Evolutionary conservation across 2,113 vertebrate genomes (phyloP), one percentile per base, ranked within the genome.

Genomic region (Prinia subflava): DNA sequence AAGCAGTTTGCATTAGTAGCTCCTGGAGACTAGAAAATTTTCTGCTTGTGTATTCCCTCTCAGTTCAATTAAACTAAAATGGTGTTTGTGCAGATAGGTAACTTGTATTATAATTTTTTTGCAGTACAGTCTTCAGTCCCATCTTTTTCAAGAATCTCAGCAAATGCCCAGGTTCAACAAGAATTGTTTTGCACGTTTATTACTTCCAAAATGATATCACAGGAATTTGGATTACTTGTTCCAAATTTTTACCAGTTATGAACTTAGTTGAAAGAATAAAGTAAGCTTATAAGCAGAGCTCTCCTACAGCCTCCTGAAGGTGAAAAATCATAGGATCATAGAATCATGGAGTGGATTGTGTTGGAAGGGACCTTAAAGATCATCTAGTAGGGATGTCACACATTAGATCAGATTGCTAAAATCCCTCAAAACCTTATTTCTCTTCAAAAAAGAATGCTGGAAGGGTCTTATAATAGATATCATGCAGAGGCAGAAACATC

Each of bases 401-500:
- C 9, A 35, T 15, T 30, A 52, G 19, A 53, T 41, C 41, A 47
- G 41, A 4, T 35, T 62, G 16, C 47, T 41, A 41, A 60, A 22
- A 52, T 24, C 25, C 21, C 30, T 18, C 17, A 47, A 55, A 55
- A 55, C 68, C 77, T 70, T 90, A 49, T 70, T 92, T 82, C 46
- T 93, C 84, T 70, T 85, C 70, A 81, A 89, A 94, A 91, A 53
- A 49, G n/a, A 86, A 86, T 74, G 30, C 22, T 89, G 53, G 57
- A 92, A 70, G 90, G n/a, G 65, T 92, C 15, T 97, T 89, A 93
- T 73, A 90, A 93, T 77, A 86, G 44, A 82, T 92, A 73, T 35
- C 92, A 91, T 81, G 75, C 39, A 94, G 84, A 63, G 37, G 63
- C 52, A 94, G 93, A 96, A 97, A 92, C 79, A 96, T 92, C 95